phyloP scores from a whole-genome alignment of 2,888 invertebrate species.

The Ornithoptera priamus region DNA sequence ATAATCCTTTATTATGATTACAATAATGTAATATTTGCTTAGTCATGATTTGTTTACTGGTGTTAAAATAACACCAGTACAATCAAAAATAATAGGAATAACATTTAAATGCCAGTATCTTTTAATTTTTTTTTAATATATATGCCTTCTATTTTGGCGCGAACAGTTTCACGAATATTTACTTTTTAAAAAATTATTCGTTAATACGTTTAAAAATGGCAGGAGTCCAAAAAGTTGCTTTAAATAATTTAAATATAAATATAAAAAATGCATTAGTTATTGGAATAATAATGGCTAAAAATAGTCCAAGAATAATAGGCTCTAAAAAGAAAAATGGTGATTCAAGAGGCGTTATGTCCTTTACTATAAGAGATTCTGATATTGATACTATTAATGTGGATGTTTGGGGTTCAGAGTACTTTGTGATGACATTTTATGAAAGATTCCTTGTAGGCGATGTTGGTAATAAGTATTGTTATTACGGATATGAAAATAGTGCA shows the following conservation, averaged over 20 bases:
- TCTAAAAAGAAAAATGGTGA: slow-evolving; percentile 75
- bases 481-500: not conserved
- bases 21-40: no score
- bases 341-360: slow-evolving; percentile 85
- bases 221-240: slow-evolving; percentile 64
- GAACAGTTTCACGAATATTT: not conserved
- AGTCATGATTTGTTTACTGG: no score
- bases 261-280: slow-evolving; percentile 71
- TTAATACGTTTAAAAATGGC: slow-evolving; percentile 50
- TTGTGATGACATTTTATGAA: slow-evolving; percentile 81
- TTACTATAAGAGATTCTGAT: slow-evolving; percentile 87
- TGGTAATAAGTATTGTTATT: slow-evolving; percentile 62
- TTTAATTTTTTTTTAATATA: no score
- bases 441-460: slow-evolving; percentile 85
- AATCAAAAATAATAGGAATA: no score
- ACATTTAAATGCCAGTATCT: no score
- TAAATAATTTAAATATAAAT: slow-evolving; percentile 68
- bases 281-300: slow-evolving; percentile 84
- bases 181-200: no score
- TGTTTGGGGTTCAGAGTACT: slow-evolving; percentile 86
- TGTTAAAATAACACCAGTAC: no score
- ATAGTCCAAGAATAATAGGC: slow-evolving; percentile 75
- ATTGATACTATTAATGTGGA: slow-evolving; percentile 86
- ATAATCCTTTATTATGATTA: no score
- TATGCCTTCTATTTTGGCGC: not conserved